Conservation (phyloP, 2,113 vertebrate species). For the Agapornis roseicollis region DNA sequence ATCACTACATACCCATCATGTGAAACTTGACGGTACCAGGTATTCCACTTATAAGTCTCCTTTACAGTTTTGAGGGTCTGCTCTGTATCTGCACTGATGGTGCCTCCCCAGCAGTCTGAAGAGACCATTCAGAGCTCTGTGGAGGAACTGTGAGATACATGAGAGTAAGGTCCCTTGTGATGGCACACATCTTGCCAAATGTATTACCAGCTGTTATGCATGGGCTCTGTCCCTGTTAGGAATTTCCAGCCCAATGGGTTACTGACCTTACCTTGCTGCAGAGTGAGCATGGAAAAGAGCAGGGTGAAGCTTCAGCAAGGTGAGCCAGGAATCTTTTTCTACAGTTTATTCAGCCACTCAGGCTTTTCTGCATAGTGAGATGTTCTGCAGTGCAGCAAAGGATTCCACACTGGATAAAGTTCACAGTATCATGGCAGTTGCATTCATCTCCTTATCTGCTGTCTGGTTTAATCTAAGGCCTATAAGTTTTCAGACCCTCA, state of each 20-base stretch:
- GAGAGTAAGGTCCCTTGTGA: rapidly evolving
- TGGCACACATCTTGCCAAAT: neutral
- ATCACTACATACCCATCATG: neutral
- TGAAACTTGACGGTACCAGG: neutral
- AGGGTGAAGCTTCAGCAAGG: neutral
- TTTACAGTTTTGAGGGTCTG: neutral
- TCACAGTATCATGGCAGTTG: neutral
- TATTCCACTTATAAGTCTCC: neutral
- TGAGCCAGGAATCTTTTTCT: neutral
- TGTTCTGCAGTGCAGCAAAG: neutral
- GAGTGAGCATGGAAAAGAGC: neutral
- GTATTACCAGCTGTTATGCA: neutral
- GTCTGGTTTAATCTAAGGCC: neutral
- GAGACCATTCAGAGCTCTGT: neutral
- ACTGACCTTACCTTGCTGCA: neutral
- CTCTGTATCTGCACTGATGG: neutral
- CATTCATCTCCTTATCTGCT: neutral
- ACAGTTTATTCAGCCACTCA: neutral
- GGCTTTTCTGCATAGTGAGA: neutral
- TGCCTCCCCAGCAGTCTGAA: neutral
- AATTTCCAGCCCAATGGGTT: neutral
- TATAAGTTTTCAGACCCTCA: neutral
- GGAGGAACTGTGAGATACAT: neutral
- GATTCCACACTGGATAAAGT: neutral
- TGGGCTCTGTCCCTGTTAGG: neutral